Conservation (phyloP, 2,888 invertebrate species). For the Trachelus iudaicus region DNA sequence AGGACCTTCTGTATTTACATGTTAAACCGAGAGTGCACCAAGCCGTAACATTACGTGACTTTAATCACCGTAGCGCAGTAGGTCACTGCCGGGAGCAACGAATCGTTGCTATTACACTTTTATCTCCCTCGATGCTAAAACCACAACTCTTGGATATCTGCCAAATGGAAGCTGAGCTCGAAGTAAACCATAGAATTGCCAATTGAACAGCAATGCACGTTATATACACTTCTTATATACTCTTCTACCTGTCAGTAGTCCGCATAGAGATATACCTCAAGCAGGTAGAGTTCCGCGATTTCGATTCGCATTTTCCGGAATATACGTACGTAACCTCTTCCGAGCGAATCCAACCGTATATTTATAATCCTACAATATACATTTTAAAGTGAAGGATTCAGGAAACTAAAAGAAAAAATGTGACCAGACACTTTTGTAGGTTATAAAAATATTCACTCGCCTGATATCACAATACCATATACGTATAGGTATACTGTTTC, state of each 20-base stretch:
- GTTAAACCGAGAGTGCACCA: conserved; percentile 28
- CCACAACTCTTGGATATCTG: background rate
- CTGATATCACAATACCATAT: background rate
- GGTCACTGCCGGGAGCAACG: conserved; percentile 42
- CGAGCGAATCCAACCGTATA: background rate
- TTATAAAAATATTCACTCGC: background rate
- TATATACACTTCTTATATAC: no score
- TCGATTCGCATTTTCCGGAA: no score
- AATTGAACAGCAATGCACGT: no score
- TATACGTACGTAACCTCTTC: no score
- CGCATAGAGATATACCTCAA: no score
- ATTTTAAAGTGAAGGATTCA: background rate
- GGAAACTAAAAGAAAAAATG: no score
- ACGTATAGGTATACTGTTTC: background rate
- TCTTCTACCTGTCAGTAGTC: no score
- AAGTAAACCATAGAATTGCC: no score
- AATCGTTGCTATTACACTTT: background rate
- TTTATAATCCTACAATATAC: background rate
- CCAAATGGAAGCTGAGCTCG: no score
- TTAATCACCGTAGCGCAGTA: conserved; percentile 39
- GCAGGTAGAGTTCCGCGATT: no score
- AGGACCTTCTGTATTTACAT: no score
- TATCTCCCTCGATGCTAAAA: background rate
- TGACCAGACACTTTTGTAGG: background rate
- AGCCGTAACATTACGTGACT: conserved; percentile 43